Percentiles rank a stretch among this genome's conserved stretches.
These are phyloP conservation scores for Limosa lapponica DNA, from an alignment of 2,797 vertebrate species.

Conservation along the genomic window DNA sequence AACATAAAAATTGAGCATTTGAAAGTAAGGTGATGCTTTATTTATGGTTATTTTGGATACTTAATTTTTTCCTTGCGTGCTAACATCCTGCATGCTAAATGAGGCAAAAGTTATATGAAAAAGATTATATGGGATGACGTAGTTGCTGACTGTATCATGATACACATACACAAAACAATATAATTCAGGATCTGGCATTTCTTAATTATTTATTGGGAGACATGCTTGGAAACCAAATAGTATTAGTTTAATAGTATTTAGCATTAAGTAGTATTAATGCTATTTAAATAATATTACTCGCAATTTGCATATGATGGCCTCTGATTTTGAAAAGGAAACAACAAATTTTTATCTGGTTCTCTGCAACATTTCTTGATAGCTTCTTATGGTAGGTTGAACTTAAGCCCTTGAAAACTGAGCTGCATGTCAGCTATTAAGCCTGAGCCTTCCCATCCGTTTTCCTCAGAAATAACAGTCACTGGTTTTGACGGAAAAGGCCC, in stretches of 20 bases:
- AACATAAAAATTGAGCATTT: not conserved
- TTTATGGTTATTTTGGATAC: not conserved
- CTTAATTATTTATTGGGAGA: not conserved
- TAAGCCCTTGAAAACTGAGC: not conserved
- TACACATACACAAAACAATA: rapidly evolving
- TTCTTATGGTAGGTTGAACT: not conserved
- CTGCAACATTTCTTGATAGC: not conserved
- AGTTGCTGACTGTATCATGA: not conserved
- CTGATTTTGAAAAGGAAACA: not conserved
- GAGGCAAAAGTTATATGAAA: not conserved
- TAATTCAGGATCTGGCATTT: not conserved
- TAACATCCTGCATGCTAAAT: not conserved
- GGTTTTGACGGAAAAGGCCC: not conserved
- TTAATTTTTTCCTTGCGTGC: not conserved
- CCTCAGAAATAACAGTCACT: not conserved
- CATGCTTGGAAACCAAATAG: not conserved
- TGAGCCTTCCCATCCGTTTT: not conserved
- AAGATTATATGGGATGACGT: not conserved
- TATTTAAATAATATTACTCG: not conserved
- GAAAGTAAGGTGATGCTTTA: not conserved
- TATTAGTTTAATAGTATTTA: not conserved
- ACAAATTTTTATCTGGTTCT: not conserved
- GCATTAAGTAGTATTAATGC: not conserved
- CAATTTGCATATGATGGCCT: not conserved
- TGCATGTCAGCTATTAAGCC: not conserved